Conservation (phyloP, 2,888 invertebrate genomes). For the Neuroscelio doddi region DNA sequence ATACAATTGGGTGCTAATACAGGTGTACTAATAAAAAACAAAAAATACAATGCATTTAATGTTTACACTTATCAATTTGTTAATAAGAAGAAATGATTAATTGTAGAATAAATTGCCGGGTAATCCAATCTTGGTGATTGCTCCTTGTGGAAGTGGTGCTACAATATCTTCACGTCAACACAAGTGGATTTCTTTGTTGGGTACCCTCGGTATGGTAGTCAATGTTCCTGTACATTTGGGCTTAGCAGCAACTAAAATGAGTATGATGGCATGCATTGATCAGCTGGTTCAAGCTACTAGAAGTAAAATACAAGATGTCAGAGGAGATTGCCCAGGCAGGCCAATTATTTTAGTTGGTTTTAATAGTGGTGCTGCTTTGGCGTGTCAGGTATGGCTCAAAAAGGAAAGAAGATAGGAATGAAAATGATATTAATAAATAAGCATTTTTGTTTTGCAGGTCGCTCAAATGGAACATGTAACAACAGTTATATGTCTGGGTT, state of each 20-base stretch:
- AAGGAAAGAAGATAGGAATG: not conserved
- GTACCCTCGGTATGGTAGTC: slow-evolving; percentile 80
- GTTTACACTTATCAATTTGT: too few species aligned
- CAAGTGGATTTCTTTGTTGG: slow-evolving; percentile 81
- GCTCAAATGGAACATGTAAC: slow-evolving; percentile 81
- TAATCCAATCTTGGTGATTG: slow-evolving; percentile 79
- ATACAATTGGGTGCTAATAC: too few species aligned
- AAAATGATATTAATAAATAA: not conserved
- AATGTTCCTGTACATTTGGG: slow-evolving; percentile 76
- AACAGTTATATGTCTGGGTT: slow-evolving; percentile 85
- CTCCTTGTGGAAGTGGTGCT: slow-evolving; percentile 74
- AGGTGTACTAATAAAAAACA: too few species aligned
- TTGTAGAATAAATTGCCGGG: slow-evolving; percentile 79
- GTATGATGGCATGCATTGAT: slow-evolving; percentile 74
- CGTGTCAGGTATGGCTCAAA: slow-evolving; percentile 77
- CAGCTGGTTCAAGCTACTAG: slow-evolving; percentile 79
- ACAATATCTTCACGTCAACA: slow-evolving; percentile 75
- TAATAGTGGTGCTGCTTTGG: slow-evolving; percentile 83
- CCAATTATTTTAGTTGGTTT: slow-evolving; percentile 86
- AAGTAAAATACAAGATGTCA: slow-evolving; percentile 81
- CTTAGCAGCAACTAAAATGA: slow-evolving; percentile 67
- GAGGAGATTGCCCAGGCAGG: slow-evolving; percentile 78
- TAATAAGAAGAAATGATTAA: too few species aligned
- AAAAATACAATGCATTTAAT: too few species aligned
- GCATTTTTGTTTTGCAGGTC: slow-evolving; percentile 71